Evolutionary conservation across 92 coral and sea anemone genomes (phyloP).

Genomic region (Parazoanthus darwini): DNA sequence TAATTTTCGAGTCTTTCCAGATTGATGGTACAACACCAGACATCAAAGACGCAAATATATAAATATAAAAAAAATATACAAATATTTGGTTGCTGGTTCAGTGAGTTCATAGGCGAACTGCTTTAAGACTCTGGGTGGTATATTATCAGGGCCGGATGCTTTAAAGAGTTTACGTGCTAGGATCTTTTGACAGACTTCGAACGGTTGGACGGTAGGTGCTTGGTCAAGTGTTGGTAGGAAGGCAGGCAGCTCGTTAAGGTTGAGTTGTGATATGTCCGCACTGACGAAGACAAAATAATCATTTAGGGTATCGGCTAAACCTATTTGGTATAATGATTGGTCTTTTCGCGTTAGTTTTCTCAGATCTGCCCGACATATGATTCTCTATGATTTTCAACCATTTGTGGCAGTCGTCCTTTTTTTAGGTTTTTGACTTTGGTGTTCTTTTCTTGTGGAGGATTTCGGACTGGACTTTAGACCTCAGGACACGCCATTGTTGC

Average conservation of each 20-base stretch:
- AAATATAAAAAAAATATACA: too few species aligned
- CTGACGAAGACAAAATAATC: too few species aligned
- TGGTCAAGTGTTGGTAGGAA: background rate
- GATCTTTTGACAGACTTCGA: slow-evolving; percentile 8
- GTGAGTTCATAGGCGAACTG: too few species aligned
- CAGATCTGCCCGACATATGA: slow-evolving; percentile 38
- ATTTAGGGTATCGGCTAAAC: too few species aligned
- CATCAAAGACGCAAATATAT: too few species aligned
- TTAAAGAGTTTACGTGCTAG: slow-evolving; percentile 15
- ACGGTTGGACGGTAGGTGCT: slow-evolving; percentile 27
- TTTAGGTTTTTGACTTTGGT: slow-evolving; percentile 16
- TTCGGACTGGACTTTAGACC: too few species aligned
- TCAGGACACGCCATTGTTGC: too few species aligned
- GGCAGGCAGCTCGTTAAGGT: slow-evolving; percentile 14
- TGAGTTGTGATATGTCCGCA: slow-evolving; percentile 38
- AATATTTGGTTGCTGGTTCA: too few species aligned
- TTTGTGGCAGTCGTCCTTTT: background rate
- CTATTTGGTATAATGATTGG: too few species aligned
- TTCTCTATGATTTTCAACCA: slow-evolving; percentile 46
- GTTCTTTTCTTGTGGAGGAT: background rate
- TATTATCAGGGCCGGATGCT: background rate
- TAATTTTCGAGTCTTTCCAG: slow-evolving; percentile 13
- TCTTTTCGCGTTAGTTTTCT: background rate
- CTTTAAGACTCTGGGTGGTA: too few species aligned
- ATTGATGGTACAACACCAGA: background rate